Conservation (phyloP, 2,113 vertebrate genomes). For the Meriones unguiculatus region DNA sequence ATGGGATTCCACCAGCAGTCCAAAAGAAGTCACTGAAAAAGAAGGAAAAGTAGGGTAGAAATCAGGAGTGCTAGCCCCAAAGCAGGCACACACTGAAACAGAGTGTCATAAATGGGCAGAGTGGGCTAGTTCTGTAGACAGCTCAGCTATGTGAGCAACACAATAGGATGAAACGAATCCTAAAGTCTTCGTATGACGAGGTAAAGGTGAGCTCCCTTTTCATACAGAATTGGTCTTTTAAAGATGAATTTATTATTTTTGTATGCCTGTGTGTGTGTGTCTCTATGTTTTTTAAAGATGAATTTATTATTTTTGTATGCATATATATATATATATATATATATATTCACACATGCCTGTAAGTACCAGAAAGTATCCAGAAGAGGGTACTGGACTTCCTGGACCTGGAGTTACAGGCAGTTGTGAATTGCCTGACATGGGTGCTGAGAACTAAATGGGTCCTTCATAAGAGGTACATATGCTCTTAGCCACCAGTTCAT, state of each 20-base stretch:
- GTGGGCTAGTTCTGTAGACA: background rate
- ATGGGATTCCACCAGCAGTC: background rate
- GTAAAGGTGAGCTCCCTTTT: background rate
- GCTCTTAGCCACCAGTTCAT: background rate
- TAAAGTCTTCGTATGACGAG: too few species aligned
- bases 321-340: too few species aligned
- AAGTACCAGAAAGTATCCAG: too few species aligned
- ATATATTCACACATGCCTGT: background rate
- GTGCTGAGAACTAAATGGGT: background rate
- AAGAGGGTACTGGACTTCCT: background rate
- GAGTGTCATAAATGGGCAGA: background rate
- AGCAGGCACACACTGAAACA: background rate
- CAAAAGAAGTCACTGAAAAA: background rate
- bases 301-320: too few species aligned
- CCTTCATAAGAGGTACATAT: background rate
- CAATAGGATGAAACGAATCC: background rate
- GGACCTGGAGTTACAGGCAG: background rate
- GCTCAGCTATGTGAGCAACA: background rate
- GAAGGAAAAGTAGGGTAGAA: background rate
- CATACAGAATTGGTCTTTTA: background rate
- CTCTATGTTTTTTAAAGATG: too few species aligned
- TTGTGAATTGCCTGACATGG: background rate
- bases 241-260: background rate
- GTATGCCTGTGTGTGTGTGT: background rate
- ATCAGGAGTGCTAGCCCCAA: background rate